Base-by-base conservation (phyloP, 2,797 vertebrate species). In the Morelia viridis region DNA sequence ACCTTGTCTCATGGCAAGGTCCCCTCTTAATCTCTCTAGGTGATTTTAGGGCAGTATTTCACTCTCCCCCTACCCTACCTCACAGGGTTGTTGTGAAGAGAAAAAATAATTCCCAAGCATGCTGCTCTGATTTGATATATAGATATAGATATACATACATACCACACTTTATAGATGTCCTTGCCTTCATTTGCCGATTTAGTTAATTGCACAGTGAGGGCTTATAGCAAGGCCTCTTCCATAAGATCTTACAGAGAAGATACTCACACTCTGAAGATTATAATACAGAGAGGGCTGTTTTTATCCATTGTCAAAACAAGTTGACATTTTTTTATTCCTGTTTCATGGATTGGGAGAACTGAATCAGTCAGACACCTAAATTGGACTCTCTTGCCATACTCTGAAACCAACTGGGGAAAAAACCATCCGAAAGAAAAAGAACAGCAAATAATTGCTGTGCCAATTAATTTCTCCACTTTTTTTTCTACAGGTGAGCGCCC, bases 401-500 rank as follows among this genome's bases (percentile, higher is more conserved):
- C 62, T 56, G 2, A 19, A 31, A 3, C 17, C 50, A 88, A 58
- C 85, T 0, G 31, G 85, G 85, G 22, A 84, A 41, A 87, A 60
- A 87, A 61, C 9, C 19, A 11, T 1, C 22, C 19, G 9, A 41
- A 15, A 28, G 10, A 15, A 71, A 60, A 26, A 6, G 11, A n/a
- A 4, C 46, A 11, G 8, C 10, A 10, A 13, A 53, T 46, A 7
- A 50, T 53, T 87, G 65, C 85, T 71, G 90, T 46, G 7, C 57
- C n/a, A 64, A 46, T 56, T 1, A 5, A 0, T 89, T 57, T 88
- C n/a, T 41, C 31, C 53, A 4, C 76, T 94, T 85, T 93, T 68
- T 71, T 71, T 6, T 2, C 56, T 41, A 71, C 94, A 99, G 99
- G 99, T 26, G 99, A 99, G 96, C 98, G 98, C 93, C 99, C 99